Evolutionary conservation across 2,888 invertebrate genomes (phyloP).

Genomic region (Ypsolopha sequella): DNA sequence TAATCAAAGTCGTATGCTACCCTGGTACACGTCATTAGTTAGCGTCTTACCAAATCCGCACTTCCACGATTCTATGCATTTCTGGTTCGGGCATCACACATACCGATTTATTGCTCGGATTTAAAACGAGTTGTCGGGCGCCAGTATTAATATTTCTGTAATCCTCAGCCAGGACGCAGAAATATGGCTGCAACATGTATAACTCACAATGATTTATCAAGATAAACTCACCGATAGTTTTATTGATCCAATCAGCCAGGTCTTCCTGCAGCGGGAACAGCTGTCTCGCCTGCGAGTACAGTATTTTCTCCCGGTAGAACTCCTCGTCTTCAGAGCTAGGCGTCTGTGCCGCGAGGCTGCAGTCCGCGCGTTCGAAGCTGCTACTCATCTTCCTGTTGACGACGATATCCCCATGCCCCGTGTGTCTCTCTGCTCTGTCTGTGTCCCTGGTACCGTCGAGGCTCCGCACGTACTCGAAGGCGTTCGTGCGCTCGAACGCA

Average conservation of each 20-base stretch:
- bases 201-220: no score
- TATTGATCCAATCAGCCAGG: conserved; percentile 90
- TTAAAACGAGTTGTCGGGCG: neutral
- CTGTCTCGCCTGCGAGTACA: conserved; percentile 82
- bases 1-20: neutral
- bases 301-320: conserved; percentile 79
- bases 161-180: neutral
- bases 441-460: conserved; percentile 22
- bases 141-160: neutral
- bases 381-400: conserved; percentile 59
- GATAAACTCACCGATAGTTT: conserved; percentile 79
- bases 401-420: conserved; percentile 51
- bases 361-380: conserved; percentile 60
- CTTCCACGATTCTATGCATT: neutral
- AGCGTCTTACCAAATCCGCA: neutral
- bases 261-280: conserved; percentile 88
- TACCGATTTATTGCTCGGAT: neutral
- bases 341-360: conserved; percentile 62
- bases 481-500: conserved; percentile 61
- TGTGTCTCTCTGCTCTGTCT: conserved; percentile 33
- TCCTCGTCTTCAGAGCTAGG: conserved; percentile 73
- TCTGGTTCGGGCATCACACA: neutral
- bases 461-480: conserved; percentile 51
- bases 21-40: neutral
- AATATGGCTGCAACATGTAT: no score